These are phyloP conservation scores for Athripsodes cinereus DNA, from an alignment of 2,888 invertebrate genomes.

Conservation along the genomic window DNA sequence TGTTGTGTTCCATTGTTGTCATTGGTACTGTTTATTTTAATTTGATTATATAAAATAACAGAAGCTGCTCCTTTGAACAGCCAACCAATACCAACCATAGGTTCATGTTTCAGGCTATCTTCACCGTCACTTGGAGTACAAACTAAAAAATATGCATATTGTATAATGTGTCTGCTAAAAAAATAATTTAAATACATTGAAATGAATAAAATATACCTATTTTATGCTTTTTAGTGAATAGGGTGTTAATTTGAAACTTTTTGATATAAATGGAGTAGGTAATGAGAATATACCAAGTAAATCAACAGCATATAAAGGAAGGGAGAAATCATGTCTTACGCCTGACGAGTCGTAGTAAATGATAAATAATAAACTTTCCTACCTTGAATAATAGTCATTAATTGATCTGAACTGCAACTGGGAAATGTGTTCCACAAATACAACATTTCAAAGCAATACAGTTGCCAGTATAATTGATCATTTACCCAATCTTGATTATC, in stretches of 20 bases:
- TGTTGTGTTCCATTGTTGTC: background rate
- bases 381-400: slow-evolving; percentile 42
- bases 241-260: too few species aligned
- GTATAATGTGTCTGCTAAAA: background rate
- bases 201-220: too few species aligned
- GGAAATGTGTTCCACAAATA: slow-evolving; percentile 64
- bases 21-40: background rate
- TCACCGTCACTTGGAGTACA: slow-evolving; percentile 33
- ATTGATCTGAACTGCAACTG: slow-evolving; percentile 42
- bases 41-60: slow-evolving; percentile 36
- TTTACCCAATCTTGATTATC: slow-evolving; percentile 29
- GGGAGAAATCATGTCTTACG: too few species aligned
- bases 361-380: slow-evolving; percentile 14
- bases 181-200: background rate
- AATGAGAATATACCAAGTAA: too few species aligned
- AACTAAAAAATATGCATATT: slow-evolving; percentile 13
- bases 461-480: slow-evolving; percentile 43
- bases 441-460: slow-evolving; percentile 58
- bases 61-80: slow-evolving; percentile 49
- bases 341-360: too few species aligned
- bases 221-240: too few species aligned
- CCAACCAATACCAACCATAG: slow-evolving; percentile 50
- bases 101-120: slow-evolving; percentile 36
- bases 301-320: too few species aligned
- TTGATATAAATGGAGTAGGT: too few species aligned